phyloP scores from a whole-genome alignment of 2,888 invertebrate genomes.

The Coelogynopora nodosa region DNA sequence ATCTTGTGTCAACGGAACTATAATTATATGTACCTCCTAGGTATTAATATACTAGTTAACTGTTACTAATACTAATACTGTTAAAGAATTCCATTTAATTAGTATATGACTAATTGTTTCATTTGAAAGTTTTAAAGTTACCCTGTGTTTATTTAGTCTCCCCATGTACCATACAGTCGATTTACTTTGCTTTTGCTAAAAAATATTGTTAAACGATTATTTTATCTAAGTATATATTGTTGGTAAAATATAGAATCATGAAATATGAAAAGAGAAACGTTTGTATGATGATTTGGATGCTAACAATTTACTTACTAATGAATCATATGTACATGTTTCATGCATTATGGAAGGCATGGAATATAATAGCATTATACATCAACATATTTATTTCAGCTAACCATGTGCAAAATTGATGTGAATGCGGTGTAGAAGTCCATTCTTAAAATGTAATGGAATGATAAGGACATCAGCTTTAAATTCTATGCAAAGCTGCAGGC shows the following conservation, averaged over 20 bases:
- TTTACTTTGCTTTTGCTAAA: neutral
- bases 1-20: neutral
- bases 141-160: neutral
- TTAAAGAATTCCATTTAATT: neutral
- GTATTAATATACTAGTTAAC: neutral
- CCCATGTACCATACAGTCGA: neutral
- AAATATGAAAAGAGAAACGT: no score
- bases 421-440: constrained; percentile 4
- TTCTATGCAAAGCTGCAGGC: constrained; percentile 28
- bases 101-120: neutral
- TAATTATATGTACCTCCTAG: no score
- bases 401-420: neutral
- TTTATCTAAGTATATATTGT: no score
- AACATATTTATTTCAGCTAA: neutral
- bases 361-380: neutral
- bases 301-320: neutral
- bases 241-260: no score
- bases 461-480: no score
- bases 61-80: neutral
- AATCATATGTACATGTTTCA: constrained; percentile 6
- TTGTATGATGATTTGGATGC: no score
- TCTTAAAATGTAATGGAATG: no score
- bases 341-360: neutral
- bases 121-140: neutral
- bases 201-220: neutral